Base-by-base conservation (phyloP, 2,113 vertebrate genomes). In the Cinclus mexicanus region DNA sequence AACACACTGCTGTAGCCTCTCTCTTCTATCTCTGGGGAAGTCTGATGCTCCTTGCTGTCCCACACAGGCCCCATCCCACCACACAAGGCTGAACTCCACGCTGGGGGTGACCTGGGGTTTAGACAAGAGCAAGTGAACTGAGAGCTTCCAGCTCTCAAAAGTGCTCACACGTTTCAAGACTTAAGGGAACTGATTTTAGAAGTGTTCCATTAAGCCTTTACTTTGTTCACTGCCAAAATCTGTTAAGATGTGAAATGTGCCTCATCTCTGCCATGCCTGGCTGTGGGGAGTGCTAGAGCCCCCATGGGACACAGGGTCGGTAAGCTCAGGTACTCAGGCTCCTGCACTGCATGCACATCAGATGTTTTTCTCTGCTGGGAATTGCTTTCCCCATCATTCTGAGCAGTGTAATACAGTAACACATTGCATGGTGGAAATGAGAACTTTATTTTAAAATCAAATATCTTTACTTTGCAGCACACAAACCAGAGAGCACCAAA, bases 221-320 rank as follows among this genome's bases (percentile, higher is more conserved):
- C 24, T 70, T 68, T 5, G 2, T 39, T 63, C 29, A 9, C 37
- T 50, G 29, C 47, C 52, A 67, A 53, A 59, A 55, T 33, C 25
- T 78, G 65, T 20, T 15, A 9, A 71, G 14, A 57, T 7, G 7
- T 80, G 44, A 65, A 57, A 12, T 25, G 28, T 78, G 18, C 31
- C 79, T 87, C 37, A 44, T 61, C 19, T 53, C 52, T 60, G 39
- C 22, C 71, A 22, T 14, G 55, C 44, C 33, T 76, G 21, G 42
- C 47, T 47, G 21, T 6, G 28, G 16, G 25, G 25, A 87, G 9
- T 33, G 60, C 65, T 46, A 7, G 17, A 87, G 56, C 29, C 46
- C 18, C 37, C 35, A 6, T 0, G 0, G 56, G 65, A 50, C 65
- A 46, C 8, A 2, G 18, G 15, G 19, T 53, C 70, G 53, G 56